These are phyloP conservation scores for Arenaria interpres DNA, from an alignment of 2,113 vertebrate genomes.

Conservation along the genomic window DNA sequence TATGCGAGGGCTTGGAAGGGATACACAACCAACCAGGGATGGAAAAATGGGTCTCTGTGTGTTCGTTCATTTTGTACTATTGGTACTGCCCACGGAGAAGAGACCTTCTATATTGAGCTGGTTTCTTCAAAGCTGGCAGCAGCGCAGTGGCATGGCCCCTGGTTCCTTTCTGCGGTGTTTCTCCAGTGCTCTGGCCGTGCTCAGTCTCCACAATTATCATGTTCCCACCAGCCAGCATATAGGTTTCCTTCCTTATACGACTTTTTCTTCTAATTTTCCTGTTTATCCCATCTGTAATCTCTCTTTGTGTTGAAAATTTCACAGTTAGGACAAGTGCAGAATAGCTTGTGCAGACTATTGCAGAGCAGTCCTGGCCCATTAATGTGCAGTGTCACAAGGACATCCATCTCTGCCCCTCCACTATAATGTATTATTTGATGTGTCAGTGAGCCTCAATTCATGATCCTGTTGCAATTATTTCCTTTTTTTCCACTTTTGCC, in stretches of 20 bases:
- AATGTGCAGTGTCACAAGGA: background rate
- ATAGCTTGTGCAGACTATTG: background rate
- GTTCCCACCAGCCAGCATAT: background rate
- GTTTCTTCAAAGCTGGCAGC: background rate
- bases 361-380: background rate
- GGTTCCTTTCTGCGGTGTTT: background rate
- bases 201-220: background rate
- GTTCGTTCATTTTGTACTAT: background rate
- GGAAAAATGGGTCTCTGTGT: background rate
- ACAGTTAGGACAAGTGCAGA: background rate
- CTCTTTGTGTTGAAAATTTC: background rate
- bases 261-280: background rate
- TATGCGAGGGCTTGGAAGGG: background rate
- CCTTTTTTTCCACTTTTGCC: background rate
- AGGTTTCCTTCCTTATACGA: background rate
- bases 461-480: background rate
- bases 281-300: background rate
- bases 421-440: background rate
- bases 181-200: background rate
- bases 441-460: background rate
- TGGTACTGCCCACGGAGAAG: background rate
- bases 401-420: background rate
- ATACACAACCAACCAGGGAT: rapidly evolving
- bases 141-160: background rate
- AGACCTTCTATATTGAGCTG: background rate